phyloP scores from a whole-genome alignment of 2,797 vertebrate genomes.

The Brotula barbata region DNA sequence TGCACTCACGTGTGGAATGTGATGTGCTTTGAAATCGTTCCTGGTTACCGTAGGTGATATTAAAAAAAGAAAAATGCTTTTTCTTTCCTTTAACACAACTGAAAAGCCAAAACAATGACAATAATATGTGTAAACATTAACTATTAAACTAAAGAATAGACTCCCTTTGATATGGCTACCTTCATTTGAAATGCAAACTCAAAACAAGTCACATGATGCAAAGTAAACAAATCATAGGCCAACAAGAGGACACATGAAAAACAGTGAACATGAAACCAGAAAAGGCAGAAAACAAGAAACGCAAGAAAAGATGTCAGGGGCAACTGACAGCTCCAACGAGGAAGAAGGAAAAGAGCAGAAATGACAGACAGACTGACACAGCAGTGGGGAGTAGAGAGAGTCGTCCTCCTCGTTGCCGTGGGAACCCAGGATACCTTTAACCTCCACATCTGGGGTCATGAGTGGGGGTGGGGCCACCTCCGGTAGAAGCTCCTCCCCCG shows the following conservation, averaged over 20 bases:
- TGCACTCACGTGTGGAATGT: neutral
- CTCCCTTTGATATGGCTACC: neutral
- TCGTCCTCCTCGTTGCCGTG: conserved; percentile 99
- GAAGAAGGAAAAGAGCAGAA: conserved; percentile 63
- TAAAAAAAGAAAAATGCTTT: too few species aligned
- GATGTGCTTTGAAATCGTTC: neutral
- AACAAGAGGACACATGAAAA: conserved; percentile 52
- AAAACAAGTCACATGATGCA: conserved; percentile 22
- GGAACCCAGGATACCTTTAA: conserved; percentile 99
- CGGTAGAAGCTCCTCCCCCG: conserved; percentile 96
- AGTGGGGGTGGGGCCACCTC: conserved; percentile 97
- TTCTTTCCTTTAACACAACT: neutral
- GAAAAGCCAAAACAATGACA: neutral
- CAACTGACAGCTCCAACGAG: conserved; percentile 23
- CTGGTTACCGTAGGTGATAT: too few species aligned
- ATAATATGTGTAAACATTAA: conserved; percentile 1
- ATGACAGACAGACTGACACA: conserved; percentile 97
- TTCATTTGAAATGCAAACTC: conserved; percentile 24
- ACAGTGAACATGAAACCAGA: conserved; percentile 24
- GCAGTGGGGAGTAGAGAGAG: conserved; percentile 99
- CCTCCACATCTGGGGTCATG: conserved; percentile 97
- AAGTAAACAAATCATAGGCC: conserved; percentile 45
- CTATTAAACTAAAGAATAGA: conserved; percentile 4
- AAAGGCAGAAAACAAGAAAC: conserved; percentile 56
- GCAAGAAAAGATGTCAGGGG: conserved; percentile 41